Percentiles rank a stretch among this genome's conserved stretches.
Evolutionary conservation across 2,888 invertebrate species (phyloP).

Genomic region (Acleris holmiana): DNA sequence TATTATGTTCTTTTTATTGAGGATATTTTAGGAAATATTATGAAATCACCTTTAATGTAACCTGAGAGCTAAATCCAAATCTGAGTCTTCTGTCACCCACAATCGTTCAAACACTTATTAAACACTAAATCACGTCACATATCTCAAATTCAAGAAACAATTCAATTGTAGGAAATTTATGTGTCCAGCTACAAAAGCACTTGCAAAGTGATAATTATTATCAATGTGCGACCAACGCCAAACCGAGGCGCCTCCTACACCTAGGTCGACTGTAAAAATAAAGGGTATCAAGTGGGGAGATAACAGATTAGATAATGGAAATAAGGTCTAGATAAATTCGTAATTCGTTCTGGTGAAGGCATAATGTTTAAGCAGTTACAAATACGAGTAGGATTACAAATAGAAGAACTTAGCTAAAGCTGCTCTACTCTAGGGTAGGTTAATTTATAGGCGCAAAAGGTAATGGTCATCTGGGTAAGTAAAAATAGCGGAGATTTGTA

Average conservation of each 20-base stretch:
- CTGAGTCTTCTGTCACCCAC: conserved; percentile 33
- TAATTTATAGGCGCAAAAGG: too few relatives aligned
- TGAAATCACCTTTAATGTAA: background rate
- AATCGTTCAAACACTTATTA: conserved; percentile 10
- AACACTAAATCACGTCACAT: conserved; percentile 29
- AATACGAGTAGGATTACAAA: too few relatives aligned
- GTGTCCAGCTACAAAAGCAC: conserved; percentile 21
- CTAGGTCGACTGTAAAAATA: conserved; percentile 66
- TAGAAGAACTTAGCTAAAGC: too few relatives aligned
- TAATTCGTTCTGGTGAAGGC: conserved; percentile 45
- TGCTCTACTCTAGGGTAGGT: too few relatives aligned
- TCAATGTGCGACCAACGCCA: conserved; percentile 54
- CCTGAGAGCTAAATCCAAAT: conserved; percentile 13
- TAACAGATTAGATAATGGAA: conserved; percentile 72
- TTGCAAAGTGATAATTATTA: conserved; percentile 40
- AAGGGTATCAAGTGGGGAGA: conserved; percentile 68
- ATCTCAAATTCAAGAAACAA: conserved; percentile 11
- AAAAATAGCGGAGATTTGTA: too few relatives aligned
- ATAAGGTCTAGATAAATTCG: conserved; percentile 83
- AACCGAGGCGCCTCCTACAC: conserved; percentile 49
- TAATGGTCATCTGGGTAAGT: too few relatives aligned
- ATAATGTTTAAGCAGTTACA: conserved; percentile 2
- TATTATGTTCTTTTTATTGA: background rate
- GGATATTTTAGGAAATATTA: too few relatives aligned
- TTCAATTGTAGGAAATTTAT: conserved; percentile 11